Percentiles rank a stretch among this genome's conserved stretches.
Evolutionary conservation across 64 coral and sea anemone species (phyloP).

Genomic region (Actinia tenebrosa): DNA sequence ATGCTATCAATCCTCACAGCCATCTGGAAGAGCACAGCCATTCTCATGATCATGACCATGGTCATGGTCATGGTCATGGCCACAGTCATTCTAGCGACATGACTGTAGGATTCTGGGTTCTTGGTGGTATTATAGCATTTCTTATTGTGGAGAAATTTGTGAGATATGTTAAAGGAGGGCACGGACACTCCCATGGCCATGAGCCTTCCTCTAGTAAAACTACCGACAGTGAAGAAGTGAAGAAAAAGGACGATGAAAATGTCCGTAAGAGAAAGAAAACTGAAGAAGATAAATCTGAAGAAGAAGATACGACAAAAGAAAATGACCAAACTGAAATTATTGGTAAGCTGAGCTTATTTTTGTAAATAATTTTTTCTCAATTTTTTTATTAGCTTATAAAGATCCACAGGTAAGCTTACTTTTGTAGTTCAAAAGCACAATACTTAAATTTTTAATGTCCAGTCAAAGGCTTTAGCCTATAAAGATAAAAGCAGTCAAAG

Average conservation of each 20-base stretch:
- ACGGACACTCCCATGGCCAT: constrained; percentile 73
- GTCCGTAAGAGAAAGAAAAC: constrained; percentile 66
- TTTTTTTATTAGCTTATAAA: not conserved
- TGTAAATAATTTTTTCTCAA: not conserved
- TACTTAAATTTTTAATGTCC: not conserved
- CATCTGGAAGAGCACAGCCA: constrained; percentile 63
- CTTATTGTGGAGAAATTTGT: constrained; percentile 98
- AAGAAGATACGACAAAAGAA: constrained; percentile 14
- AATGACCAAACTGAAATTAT: constrained; percentile 13
- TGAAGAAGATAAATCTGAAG: constrained; percentile 45
- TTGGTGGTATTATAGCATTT: constrained; percentile 93
- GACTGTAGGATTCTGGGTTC: constrained; percentile 96
- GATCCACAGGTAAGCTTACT: not conserved
- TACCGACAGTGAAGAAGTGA: not conserved
- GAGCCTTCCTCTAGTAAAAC: not conserved
- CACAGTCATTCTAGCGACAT: constrained; percentile 88
- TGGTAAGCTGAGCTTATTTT: not conserved
- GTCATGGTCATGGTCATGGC: constrained; percentile 44
- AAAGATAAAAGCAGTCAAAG: not conserved
- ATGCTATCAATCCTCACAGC: constrained; percentile 90
- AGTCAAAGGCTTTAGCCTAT: not conserved
- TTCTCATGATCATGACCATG: constrained; percentile 64
- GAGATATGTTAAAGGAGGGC: constrained; percentile 77
- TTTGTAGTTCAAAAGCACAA: not conserved
- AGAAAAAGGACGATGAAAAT: constrained; percentile 49